Evolutionary conservation across 2,797 vertebrate genomes (phyloP).

Genomic region (Hydrolagus colliei): DNA sequence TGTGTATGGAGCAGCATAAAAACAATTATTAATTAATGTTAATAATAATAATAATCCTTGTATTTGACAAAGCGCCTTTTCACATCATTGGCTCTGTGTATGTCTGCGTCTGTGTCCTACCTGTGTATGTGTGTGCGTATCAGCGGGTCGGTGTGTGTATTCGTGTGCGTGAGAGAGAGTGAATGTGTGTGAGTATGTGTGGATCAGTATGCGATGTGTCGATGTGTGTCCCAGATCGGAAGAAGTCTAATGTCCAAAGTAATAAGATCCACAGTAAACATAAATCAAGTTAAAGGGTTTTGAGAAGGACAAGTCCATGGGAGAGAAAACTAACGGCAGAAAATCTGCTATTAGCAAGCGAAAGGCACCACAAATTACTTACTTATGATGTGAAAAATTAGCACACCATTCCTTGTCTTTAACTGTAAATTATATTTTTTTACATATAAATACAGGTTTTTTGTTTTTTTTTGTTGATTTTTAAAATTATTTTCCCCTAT

Average conservation of each 20-base stretch:
- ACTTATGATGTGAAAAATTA: constrained; percentile 98
- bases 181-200: too few species aligned
- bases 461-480: too few species aligned
- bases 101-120: too few species aligned
- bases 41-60: too few species aligned
- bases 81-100: too few species aligned
- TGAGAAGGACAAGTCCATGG: constrained; percentile 77
- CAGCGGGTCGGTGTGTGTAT: too few species aligned
- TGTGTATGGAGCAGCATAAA: too few species aligned
- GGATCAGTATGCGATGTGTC: background rate
- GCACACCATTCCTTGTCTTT: constrained; percentile 81
- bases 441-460: constrained; percentile 94
- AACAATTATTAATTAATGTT: too few species aligned
- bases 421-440: constrained; percentile 96
- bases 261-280: constrained; percentile 55
- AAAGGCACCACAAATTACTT: constrained; percentile 99
- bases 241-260: constrained; percentile 60
- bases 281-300: constrained; percentile 55
- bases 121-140: too few species aligned
- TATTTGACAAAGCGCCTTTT: too few species aligned
- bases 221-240: constrained; percentile 1
- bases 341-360: constrained; percentile 88
- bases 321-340: constrained; percentile 81
- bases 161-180: too few species aligned
- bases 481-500: constrained; percentile 73